These are phyloP conservation scores for Nannobrachium achirus DNA, from an alignment of 2,113 vertebrate species.

Conservation along the genomic window DNA sequence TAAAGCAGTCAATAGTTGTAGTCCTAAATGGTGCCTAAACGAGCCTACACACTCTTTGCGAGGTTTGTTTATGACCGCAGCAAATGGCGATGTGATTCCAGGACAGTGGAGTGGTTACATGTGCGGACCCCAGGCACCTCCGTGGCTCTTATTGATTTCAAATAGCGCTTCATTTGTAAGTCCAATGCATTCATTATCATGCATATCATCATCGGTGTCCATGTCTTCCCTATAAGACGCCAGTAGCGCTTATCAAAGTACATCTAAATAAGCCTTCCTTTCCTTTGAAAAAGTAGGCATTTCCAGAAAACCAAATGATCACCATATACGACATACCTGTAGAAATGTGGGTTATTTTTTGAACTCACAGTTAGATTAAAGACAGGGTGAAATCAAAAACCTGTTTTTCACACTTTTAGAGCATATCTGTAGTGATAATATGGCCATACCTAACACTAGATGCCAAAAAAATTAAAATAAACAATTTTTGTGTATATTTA, in stretches of 20 bases:
- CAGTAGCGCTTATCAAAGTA: not conserved
- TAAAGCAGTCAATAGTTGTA: no score
- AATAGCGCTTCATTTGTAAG: conserved; percentile 46
- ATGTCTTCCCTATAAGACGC: conserved; percentile 19
- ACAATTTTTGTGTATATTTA: no score
- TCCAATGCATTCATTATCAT: conserved; percentile 38
- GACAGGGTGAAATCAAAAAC: no score
- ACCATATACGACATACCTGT: conserved; percentile 6
- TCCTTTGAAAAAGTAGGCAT: not conserved
- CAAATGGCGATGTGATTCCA: not conserved
- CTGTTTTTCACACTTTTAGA: no score
- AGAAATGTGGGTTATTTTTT: no score
- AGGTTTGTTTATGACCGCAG: conserved; percentile 33
- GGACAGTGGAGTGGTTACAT: conserved; percentile 5
- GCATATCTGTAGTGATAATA: no score
- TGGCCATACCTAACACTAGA: no score
- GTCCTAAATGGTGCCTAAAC: no score
- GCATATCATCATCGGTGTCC: conserved; percentile 5
- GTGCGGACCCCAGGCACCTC: conserved; percentile 29
- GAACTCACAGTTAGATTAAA: no score
- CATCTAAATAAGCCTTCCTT: not conserved
- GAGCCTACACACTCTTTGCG: conserved; percentile 21
- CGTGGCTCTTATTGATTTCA: conserved; percentile 59
- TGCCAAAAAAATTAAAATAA: no score
- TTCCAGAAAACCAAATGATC: conserved; percentile 1